A percentile compares a stretch with the other conserved stretches of the same genome.
Evolutionary conservation across 2,888 invertebrate species (phyloP).

Genomic region (Apamea anceps): DNA sequence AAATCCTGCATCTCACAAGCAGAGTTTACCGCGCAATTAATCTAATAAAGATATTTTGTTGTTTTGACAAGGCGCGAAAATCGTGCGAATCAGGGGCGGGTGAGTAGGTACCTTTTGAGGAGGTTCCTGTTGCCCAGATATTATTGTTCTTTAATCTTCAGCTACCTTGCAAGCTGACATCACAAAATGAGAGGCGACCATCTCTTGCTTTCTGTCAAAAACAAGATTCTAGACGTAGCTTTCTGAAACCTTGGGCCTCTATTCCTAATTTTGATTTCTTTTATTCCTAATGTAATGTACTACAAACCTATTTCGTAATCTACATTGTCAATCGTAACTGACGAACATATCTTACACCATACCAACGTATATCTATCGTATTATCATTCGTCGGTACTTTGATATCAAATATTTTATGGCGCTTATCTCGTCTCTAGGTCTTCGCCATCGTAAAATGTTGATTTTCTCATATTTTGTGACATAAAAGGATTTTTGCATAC

Average conservation of each 20-base stretch:
- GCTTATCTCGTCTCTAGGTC: constrained; percentile 44
- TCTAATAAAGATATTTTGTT: not conserved
- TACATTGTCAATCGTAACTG: constrained; percentile 40
- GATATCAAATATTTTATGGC: constrained; percentile 61
- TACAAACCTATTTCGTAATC: constrained; percentile 49
- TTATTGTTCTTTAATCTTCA: not conserved
- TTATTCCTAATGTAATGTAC: not conserved
- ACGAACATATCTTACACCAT: constrained; percentile 45
- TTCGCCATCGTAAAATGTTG: constrained; percentile 48
- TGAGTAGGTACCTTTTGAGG: not conserved
- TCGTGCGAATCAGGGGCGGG: not conserved
- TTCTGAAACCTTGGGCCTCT: not conserved
- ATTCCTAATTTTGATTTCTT: not conserved
- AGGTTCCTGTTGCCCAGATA: not conserved
- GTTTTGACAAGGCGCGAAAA: not conserved
- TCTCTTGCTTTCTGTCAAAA: not conserved
- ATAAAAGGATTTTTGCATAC: constrained; percentile 31
- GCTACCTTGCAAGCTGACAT: not conserved
- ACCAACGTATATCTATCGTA: constrained; percentile 39
- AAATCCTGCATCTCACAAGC: too few species aligned
- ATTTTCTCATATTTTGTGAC: constrained; percentile 36
- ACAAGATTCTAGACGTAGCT: not conserved
- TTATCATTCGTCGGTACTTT: constrained; percentile 59
- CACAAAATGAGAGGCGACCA: not conserved
- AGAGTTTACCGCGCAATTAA: too few species aligned